These are phyloP conservation scores for Tortricodes alternella DNA, from an alignment of 2,888 invertebrate species.

Conservation along the genomic window DNA sequence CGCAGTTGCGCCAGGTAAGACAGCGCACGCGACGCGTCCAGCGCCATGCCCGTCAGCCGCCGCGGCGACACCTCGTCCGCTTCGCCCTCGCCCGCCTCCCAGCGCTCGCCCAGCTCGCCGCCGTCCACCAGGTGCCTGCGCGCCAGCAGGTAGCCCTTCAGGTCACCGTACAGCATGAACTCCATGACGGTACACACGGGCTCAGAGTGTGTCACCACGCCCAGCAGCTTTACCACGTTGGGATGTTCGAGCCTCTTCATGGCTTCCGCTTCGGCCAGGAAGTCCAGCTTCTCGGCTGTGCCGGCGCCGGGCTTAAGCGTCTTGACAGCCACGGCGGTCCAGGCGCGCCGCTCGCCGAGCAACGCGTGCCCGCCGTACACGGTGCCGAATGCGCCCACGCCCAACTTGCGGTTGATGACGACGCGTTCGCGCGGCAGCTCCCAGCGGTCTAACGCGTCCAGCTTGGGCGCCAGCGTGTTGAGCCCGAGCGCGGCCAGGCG, in stretches of 20 bases:
- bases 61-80: constrained; percentile 86
- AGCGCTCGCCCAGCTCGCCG: constrained; percentile 88
- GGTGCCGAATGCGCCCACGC: constrained; percentile 95
- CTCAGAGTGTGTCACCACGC: constrained; percentile 93
- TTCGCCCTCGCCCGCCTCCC: constrained; percentile 83
- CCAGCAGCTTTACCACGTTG: constrained; percentile 92
- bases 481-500: constrained; percentile 59
- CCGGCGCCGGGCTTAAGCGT: constrained; percentile 92
- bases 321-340: constrained; percentile 95
- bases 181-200: constrained; percentile 97
- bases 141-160: constrained; percentile 93
- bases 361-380: constrained; percentile 95
- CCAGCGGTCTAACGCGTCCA: constrained; percentile 89
- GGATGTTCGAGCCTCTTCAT: constrained; percentile 97
- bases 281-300: constrained; percentile 94
- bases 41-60: constrained; percentile 92
- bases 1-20: constrained; percentile 92
- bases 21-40: constrained; percentile 93
- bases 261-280: constrained; percentile 95
- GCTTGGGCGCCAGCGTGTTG: constrained; percentile 55
- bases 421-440: constrained; percentile 92
- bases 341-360: constrained; percentile 82
- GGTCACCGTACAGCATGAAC: constrained; percentile 95
- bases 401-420: constrained; percentile 92
- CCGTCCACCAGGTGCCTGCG: constrained; percentile 90